Base-by-base conservation (phyloP, 2,888 invertebrate species). In the Tenthredo amoena region DNA sequence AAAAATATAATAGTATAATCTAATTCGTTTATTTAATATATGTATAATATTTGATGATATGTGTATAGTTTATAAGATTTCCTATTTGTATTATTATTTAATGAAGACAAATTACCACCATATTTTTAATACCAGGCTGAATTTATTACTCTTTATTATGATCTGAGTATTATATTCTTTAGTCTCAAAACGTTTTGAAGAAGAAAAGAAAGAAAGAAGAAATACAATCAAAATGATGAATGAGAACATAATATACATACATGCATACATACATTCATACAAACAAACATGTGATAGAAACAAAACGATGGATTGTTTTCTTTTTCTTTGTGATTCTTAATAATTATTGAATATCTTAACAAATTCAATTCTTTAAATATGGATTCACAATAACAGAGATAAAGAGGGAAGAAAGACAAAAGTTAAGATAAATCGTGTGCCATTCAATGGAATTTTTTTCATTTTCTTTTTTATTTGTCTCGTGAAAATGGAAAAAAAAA, bases 111-210 rank as follows among this genome's bases (percentile, higher is more conserved):
- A 77, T 77, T 77, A 77, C 74, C 77, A 83, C 86, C 84, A 86
- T 88, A 86, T 87, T 89, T 89, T 86, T 87, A 86, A 84, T 86
- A 86, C 86, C 87, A 87, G 88, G 88, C 88, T 90, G 88, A 88
- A 86, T 88, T 88, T 85, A 86, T 87, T 88, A 68, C 5, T 77
- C 68, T 62, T 68, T 21, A 43, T 87, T 87, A 87, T 86, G 86
- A 89, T 89, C 87, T 87, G 88, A 88, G 86, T 87, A 88, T 88
- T 68, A 68, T 87, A 84, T 87, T 88, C 86, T 87, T 87, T 58
- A 40, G 81, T 81, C 65, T 81, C 62, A 37, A 40, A 40, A 37
- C 21, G 3, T 81, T 81, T 31, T n/a, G n/a, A 62, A 26, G 21
- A 43, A 15, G 15, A 1, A 47, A 21, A 74, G 18, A 74, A 12